These are phyloP conservation scores for Psettodes erumei DNA, from an alignment of 2,113 vertebrate genomes.

Conservation along the genomic window DNA sequence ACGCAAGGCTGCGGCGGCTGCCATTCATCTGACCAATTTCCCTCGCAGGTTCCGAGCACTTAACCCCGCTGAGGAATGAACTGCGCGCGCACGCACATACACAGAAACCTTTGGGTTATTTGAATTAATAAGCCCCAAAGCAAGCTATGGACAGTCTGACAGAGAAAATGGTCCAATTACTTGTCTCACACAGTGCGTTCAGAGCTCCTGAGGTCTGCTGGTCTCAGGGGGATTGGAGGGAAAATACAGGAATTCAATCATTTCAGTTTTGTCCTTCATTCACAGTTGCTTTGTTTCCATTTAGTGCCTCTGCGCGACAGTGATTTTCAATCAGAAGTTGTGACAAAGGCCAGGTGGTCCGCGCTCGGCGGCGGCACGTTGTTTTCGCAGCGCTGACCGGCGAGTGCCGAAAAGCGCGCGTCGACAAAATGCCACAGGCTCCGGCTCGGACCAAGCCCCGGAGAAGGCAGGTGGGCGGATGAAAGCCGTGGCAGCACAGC, in stretches of 20 bases:
- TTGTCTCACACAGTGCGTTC: constrained; percentile 51
- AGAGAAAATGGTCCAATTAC: constrained; percentile 70
- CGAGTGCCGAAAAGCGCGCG: background rate
- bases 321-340: constrained; percentile 53
- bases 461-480: constrained; percentile 13
- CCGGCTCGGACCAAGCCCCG: background rate
- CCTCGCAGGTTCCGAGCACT: constrained; percentile 69
- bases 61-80: constrained; percentile 74
- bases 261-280: constrained; percentile 60
- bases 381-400: background rate
- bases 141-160: constrained; percentile 47
- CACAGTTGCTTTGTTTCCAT: constrained; percentile 58
- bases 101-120: constrained; percentile 64
- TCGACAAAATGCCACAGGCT: constrained; percentile 29
- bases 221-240: constrained; percentile 38
- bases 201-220: constrained; percentile 40
- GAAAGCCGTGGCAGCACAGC: constrained; percentile 11
- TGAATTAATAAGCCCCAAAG: constrained; percentile 80
- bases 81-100: background rate
- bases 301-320: constrained; percentile 33
- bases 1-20: constrained; percentile 23
- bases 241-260: constrained; percentile 67
- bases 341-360: constrained; percentile 29
- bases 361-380: background rate
- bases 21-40: constrained; percentile 77